Evolutionary conservation across 2,113 vertebrate genomes (phyloP).

Genomic region (Craseonycteris thonglongyai): DNA sequence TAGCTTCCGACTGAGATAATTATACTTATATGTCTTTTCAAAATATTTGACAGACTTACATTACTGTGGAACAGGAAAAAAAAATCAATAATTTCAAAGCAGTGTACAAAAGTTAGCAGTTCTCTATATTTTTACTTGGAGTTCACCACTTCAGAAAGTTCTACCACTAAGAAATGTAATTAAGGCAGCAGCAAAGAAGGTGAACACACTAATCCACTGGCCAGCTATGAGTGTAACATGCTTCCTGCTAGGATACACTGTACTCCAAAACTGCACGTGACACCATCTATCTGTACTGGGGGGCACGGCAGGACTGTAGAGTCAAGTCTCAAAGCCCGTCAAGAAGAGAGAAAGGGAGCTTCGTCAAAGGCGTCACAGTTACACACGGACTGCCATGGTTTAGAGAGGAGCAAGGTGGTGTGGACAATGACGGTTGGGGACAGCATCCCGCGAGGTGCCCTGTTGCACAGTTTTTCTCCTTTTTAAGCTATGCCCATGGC

Average conservation of each 20-base stretch:
- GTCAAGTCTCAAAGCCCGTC: neutral
- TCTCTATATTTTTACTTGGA: slow-evolving; percentile 7
- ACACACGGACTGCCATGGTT: neutral
- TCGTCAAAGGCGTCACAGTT: neutral
- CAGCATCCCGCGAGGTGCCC: neutral
- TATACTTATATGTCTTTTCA: slow-evolving; percentile 56
- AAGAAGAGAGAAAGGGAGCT: neutral
- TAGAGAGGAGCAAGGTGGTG: neutral
- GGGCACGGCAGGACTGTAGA: neutral
- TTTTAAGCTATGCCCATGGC: neutral
- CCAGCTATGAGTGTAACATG: neutral
- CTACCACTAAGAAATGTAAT: neutral
- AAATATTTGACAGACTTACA: slow-evolving; percentile 44
- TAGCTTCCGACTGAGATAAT: slow-evolving; percentile 56
- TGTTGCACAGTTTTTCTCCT: neutral
- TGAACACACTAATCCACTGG: neutral
- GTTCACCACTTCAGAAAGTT: neutral
- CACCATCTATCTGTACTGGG: neutral
- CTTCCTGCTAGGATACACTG: neutral
- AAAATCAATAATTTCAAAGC: slow-evolving; percentile 52
- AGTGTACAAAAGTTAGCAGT: slow-evolving; percentile 10
- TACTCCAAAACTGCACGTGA: neutral
- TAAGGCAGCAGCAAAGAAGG: neutral
- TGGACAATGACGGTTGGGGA: neutral
- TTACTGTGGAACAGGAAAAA: slow-evolving; percentile 13